phyloP scores from a whole-genome alignment of 2,113 vertebrate genomes.

The rat (Rattus norvegicus) region DNA sequence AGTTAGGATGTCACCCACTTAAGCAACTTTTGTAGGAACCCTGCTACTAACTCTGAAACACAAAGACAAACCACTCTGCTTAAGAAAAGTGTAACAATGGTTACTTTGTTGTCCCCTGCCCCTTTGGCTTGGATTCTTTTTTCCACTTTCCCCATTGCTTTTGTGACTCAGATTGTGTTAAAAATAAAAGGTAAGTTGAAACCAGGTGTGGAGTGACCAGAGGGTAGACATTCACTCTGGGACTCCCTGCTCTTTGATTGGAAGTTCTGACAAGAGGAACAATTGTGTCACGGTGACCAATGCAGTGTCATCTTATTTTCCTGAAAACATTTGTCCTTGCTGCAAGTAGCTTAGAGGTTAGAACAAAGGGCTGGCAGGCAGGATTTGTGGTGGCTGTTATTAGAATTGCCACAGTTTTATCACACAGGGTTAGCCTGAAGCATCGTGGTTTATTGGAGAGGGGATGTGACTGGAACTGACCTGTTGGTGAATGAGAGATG shows the following conservation, averaged over 20 bases:
- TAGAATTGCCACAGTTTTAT: slow-evolving; percentile 68
- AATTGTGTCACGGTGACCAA: background rate
- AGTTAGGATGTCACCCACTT: background rate
- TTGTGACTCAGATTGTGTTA: background rate
- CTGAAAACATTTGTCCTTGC: slow-evolving; percentile 81
- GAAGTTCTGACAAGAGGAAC: background rate
- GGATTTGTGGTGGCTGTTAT: slow-evolving; percentile 78
- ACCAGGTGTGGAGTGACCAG: background rate
- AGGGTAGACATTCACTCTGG: background rate
- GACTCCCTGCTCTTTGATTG: background rate
- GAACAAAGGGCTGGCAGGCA: slow-evolving; percentile 73
- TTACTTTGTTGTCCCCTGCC: background rate
- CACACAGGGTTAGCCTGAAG: slow-evolving; percentile 38
- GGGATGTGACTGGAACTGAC: slow-evolving; percentile 14
- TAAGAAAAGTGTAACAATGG: background rate
- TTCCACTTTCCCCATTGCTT: background rate
- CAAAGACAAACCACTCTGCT: background rate
- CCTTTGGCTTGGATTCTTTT: background rate
- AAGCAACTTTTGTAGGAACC: background rate
- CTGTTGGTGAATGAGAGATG: slow-evolving; percentile 24
- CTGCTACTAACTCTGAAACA: background rate
- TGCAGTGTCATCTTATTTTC: slow-evolving; percentile 68
- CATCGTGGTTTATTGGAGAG: slow-evolving; percentile 51
- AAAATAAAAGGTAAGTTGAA: slow-evolving; percentile 41
- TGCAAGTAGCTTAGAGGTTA: slow-evolving; percentile 79